phyloP scores from a whole-genome alignment of 2,113 vertebrate genomes.

The Mirounga angustirostris region DNA sequence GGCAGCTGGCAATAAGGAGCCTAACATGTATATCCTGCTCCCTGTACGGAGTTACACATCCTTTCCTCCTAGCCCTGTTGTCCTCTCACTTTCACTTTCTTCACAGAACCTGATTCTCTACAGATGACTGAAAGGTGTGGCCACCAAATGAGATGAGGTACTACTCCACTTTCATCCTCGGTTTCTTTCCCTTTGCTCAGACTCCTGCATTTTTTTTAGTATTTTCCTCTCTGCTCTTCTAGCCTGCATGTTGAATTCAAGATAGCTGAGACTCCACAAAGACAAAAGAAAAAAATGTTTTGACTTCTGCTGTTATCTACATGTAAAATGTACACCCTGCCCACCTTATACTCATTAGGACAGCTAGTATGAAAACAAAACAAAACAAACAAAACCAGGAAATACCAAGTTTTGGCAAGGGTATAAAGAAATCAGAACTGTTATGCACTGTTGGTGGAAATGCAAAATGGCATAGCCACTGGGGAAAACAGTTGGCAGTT shows the following conservation, averaged over 20 bases:
- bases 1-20: not conserved
- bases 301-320: not conserved
- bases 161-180: not conserved
- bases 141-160: not conserved
- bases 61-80: not conserved
- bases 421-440: not conserved
- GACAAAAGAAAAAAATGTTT: constrained; percentile 31
- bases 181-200: not conserved
- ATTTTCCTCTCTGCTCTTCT: constrained; percentile 9
- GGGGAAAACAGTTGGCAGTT: not conserved
- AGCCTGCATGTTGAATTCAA: constrained; percentile 30
- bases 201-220: not conserved
- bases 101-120: not conserved
- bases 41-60: not conserved
- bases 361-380: not conserved
- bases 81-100: constrained; percentile 13
- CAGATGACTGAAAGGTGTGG: not conserved
- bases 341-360: not conserved
- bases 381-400: not conserved
- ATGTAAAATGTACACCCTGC: not conserved
- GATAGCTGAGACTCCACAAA: not conserved
- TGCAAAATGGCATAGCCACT: not conserved
- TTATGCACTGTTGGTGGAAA: not conserved
- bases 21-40: not conserved
- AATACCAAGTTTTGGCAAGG: not conserved